These are phyloP conservation scores for Vespertilio murinus DNA, from an alignment of 2,797 vertebrate genomes.

Conservation along the genomic window DNA sequence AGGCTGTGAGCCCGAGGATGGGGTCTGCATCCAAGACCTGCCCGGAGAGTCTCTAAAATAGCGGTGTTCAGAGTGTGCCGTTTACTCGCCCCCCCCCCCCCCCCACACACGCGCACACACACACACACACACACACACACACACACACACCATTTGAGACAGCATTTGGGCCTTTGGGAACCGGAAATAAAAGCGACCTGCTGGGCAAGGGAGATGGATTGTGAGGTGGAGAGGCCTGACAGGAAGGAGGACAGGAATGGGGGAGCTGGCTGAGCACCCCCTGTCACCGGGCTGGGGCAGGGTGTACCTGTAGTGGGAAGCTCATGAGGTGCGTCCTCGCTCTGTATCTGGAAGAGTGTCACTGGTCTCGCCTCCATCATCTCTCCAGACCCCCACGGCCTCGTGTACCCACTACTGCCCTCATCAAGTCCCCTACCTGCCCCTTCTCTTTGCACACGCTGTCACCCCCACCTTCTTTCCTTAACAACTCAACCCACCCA, in stretches of 20 bases:
- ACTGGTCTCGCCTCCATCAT: neutral
- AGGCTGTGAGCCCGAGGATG: conserved; percentile 51
- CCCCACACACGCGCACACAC: no score
- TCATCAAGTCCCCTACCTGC: neutral
- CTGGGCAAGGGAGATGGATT: neutral
- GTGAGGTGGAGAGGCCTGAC: neutral
- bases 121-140: no score
- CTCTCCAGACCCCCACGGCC: neutral
- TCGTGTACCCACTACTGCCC: neutral
- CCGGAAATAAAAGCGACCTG: neutral
- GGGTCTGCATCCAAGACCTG: conserved; percentile 53
- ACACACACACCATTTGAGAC: no score
- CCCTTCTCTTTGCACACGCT: neutral
- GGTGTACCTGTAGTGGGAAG: neutral
- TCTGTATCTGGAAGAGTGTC: neutral
- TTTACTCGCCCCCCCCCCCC: no score
- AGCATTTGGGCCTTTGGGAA: neutral
- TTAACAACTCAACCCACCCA: neutral
- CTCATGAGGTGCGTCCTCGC: neutral
- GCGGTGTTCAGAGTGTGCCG: neutral
- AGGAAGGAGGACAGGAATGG: neutral
- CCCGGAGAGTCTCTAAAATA: conserved; percentile 34
- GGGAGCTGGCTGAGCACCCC: neutral
- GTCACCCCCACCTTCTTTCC: neutral
- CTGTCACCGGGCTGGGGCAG: neutral